Evolutionary conservation across 2,888 invertebrate species (phyloP).

Genomic region (Nezara viridula): DNA sequence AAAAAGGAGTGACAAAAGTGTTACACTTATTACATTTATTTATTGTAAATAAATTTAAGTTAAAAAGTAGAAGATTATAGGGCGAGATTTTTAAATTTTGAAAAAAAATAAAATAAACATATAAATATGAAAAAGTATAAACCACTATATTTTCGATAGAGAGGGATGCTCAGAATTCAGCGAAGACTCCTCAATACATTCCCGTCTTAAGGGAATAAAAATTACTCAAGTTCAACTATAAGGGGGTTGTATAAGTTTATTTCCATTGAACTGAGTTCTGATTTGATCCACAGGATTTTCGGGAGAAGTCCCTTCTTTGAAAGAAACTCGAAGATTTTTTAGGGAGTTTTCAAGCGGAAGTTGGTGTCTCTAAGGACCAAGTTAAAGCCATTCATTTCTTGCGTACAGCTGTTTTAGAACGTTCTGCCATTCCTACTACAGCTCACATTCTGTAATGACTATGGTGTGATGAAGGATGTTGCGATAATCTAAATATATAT

Average conservation of each 20-base stretch:
- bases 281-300: constrained; percentile 2
- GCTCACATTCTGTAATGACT: background rate
- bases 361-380: constrained; percentile 1
- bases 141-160: background rate
- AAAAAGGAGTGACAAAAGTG: no score
- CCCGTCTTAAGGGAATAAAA: constrained; percentile 21
- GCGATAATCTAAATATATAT: no score
- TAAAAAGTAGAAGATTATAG: background rate
- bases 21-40: no score
- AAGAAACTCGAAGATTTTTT: background rate
- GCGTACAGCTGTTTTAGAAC: background rate
- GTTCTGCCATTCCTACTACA: background rate
- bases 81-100: background rate
- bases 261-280: constrained; percentile 30
- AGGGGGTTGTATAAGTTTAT: constrained; percentile 11
- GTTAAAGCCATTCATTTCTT: constrained; percentile 45
- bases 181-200: background rate
- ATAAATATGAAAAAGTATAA: background rate
- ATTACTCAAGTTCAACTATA: constrained; percentile 9
- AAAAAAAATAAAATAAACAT: background rate
- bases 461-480: no score
- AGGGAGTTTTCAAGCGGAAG: constrained; percentile 34
- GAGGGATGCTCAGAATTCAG: background rate
- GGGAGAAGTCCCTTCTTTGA: constrained; percentile 17
- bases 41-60: background rate